phyloP scores from a whole-genome alignment of 2,888 invertebrate genomes.

The Seira sanloemensis region DNA sequence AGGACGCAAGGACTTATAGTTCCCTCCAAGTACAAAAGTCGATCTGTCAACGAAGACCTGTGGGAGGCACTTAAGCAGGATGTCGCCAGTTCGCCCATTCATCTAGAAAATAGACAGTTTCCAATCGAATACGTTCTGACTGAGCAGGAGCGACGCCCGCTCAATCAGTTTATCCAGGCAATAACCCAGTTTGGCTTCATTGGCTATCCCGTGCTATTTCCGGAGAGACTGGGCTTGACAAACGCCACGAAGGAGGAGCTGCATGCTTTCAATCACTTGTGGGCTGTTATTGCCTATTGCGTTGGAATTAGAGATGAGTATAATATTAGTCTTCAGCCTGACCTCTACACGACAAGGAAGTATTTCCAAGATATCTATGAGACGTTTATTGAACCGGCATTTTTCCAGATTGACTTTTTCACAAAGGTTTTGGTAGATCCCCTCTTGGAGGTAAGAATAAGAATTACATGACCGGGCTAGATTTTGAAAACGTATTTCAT shows the following conservation, averaged over 20 bases:
- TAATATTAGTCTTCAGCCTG: slow-evolving; percentile 38
- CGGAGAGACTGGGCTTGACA: slow-evolving; percentile 29
- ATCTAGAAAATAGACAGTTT: slow-evolving; percentile 29
- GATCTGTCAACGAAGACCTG: slow-evolving; percentile 17
- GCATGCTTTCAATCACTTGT: slow-evolving; percentile 39
- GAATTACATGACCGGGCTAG: background rate
- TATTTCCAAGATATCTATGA: slow-evolving; percentile 44
- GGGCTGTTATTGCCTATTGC: slow-evolving; percentile 32
- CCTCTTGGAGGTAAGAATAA: slow-evolving; percentile 19
- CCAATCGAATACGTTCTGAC: slow-evolving; percentile 30
- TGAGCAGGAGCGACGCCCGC: slow-evolving; percentile 21
- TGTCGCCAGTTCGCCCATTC: slow-evolving; percentile 25
- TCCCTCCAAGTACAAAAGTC: slow-evolving; percentile 22
- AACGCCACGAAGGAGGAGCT: slow-evolving; percentile 31
- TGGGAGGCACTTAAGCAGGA: slow-evolving; percentile 40
- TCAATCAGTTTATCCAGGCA: slow-evolving; percentile 44
- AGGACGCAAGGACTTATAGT: slow-evolving; percentile 22
- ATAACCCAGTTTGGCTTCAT: slow-evolving; percentile 39
- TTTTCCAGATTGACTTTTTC: slow-evolving; percentile 33
- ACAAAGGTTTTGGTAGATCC: slow-evolving; percentile 23
- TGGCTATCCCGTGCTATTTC: slow-evolving; percentile 31
- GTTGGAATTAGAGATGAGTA: slow-evolving; percentile 40
- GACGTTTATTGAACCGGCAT: slow-evolving; percentile 30
- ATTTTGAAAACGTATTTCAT: background rate
- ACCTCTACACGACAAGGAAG: slow-evolving; percentile 20